Percentiles rank a stretch among this genome's conserved stretches.
Conservation (phyloP, 2,797 vertebrate genomes). For the Chloroceryle inda region DNA sequence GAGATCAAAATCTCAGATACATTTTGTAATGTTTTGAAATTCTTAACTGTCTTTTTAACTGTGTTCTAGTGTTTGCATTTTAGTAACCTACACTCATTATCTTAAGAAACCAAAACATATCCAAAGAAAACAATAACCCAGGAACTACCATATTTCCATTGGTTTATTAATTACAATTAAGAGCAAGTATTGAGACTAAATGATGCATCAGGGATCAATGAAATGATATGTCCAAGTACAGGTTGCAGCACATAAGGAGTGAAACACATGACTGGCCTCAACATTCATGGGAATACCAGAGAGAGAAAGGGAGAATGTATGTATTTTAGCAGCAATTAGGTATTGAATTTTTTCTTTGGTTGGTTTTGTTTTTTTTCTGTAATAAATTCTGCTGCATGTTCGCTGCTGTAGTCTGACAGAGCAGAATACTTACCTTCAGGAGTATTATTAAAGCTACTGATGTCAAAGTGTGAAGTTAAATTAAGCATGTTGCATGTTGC, state of each 20-base stretch:
- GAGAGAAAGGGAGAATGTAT: neutral
- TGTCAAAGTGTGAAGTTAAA: neutral
- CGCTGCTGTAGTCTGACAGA: neutral
- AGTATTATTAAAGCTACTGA: neutral
- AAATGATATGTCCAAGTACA: neutral
- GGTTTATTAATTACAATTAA: neutral
- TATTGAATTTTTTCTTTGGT: neutral
- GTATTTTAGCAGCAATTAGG: neutral
- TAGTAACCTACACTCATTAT: neutral
- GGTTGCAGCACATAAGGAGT: neutral
- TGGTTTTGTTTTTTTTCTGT: neutral
- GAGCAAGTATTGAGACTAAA: neutral
- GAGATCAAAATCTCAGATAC: neutral
- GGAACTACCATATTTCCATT: neutral
- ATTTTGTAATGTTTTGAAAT: neutral
- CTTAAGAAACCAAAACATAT: neutral
- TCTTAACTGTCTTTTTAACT: neutral
- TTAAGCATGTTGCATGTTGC: neutral
- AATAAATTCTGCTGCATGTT: neutral
- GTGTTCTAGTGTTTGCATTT: neutral
- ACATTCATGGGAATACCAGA: neutral
- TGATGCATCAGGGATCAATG: neutral
- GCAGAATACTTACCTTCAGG: neutral
- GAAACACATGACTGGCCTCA: neutral
- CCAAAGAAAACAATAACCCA: neutral